Evolutionary conservation across 2,888 invertebrate genomes (phyloP), one percentile per base, ranked within the genome.

Genomic region (Epiperipatus broadwayi): DNA sequence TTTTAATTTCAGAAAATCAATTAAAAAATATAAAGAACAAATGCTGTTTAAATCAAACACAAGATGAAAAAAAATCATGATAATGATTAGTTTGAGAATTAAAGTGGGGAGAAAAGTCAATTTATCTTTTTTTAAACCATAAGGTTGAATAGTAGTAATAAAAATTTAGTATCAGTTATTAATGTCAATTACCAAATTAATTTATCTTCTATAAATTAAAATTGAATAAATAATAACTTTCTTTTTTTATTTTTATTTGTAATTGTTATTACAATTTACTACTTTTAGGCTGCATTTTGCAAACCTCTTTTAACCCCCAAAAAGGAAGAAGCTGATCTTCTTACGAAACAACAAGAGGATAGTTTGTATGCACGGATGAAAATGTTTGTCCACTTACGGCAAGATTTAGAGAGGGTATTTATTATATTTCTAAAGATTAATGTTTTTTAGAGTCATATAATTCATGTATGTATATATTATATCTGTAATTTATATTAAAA

Each of bases 341-440:
- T 83, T 46, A 74, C 78, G 35, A 81, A 84, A 56, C 83, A 84
- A 55, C 80, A 85, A 57, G 85, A 72, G 35, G 89, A 91, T 62
- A 64, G 77, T 42, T 41, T 40, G 7, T 48, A 46, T 42, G 89
- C 91, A 52, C 81, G 87, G 57, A 80, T 91, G 75, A 81, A 84
- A 59, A 81, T 81, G 71, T 89, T 93, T 59, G 89, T 93, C 16
- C 89, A 91, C 56, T 64, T 93, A 32, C 68, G 93, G 32, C 93
- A 93, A 61, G 91, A 95, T 62, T 65, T 93, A 42, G 93, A 93
- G 59, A 71, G 91, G 56, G 91, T 69, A 50, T 49, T 59, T 40
- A 18, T 30, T 42, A 4, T 4, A n/a, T 31, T 39, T 16, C n/a
- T n/a, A n/a, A n/a, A n/a, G n/a, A 5, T 31, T 25, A 7, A 8